These are phyloP conservation scores for Trichacis sp. DNA, from an alignment of 2,888 invertebrate species.

Conservation along the genomic window DNA sequence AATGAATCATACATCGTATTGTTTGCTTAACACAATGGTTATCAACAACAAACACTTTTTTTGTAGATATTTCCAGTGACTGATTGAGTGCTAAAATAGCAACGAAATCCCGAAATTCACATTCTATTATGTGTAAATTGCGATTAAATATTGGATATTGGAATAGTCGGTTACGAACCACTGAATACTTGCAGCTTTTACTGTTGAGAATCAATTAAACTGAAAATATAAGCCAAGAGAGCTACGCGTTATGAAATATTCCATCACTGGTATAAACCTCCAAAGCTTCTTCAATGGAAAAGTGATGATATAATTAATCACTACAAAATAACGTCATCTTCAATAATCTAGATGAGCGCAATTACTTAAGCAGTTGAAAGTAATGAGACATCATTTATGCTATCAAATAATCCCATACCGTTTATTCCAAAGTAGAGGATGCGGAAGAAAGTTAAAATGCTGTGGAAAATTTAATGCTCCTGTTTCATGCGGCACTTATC, in stretches of 20 bases:
- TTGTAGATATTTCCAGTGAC: neutral
- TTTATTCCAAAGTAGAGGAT: conserved; percentile 40
- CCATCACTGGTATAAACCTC: neutral
- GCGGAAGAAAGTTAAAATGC: too few relatives aligned
- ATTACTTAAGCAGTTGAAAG: neutral
- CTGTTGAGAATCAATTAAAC: conserved; percentile 37
- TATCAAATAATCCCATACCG: conserved; percentile 13
- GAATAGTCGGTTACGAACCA: conserved; percentile 32
- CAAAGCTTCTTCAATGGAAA: neutral
- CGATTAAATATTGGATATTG: conserved; percentile 36
- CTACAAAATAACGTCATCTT: too few relatives aligned
- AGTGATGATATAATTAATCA: too few relatives aligned
- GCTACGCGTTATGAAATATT: conserved; percentile 14
- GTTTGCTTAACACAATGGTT: too few relatives aligned
- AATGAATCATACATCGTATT: too few relatives aligned
- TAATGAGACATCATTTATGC: too few relatives aligned
- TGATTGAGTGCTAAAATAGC: neutral
- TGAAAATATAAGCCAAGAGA: conserved; percentile 40
- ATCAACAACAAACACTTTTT: conserved; percentile 4
- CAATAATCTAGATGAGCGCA: too few relatives aligned
- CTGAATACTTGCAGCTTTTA: conserved; percentile 37
- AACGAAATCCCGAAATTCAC: conserved; percentile 15
- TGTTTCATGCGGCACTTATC: conserved; percentile 31
- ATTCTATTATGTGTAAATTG: conserved; percentile 28
- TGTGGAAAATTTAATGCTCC: conserved; percentile 44